Evolutionary conservation across 1,140 invertebrate species (phyloP).

Genomic region (Laupala kohalensis): DNA sequence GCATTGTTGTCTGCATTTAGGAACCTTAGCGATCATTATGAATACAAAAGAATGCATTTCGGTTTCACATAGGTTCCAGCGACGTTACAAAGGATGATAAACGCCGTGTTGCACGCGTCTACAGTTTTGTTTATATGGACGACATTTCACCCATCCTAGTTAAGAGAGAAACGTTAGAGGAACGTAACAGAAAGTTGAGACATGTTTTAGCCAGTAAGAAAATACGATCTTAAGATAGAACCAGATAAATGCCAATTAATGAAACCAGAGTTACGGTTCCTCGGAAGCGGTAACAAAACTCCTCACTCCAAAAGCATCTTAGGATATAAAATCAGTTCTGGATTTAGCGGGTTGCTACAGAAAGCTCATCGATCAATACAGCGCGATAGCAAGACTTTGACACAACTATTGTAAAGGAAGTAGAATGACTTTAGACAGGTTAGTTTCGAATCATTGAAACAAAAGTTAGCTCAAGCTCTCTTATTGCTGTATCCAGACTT

Average conservation of each 20-base stretch:
- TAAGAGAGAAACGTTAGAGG: constrained; percentile 13
- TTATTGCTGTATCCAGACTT: constrained; percentile 12
- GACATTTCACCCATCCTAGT: constrained; percentile 21
- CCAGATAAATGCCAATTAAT: constrained; percentile 24
- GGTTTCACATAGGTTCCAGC: constrained; percentile 26
- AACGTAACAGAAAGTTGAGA: constrained; percentile 19
- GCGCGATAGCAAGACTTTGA: not conserved
- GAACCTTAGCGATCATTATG: constrained; percentile 22
- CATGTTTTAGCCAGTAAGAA: constrained; percentile 15
- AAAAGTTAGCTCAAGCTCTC: no score
- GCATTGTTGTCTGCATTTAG: constrained; percentile 32
- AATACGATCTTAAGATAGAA: constrained; percentile 17
- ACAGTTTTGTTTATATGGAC: constrained; percentile 19
- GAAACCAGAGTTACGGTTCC: constrained; percentile 17
- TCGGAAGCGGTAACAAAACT: constrained; percentile 18
- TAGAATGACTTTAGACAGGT: not conserved
- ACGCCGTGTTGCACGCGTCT: constrained; percentile 16
- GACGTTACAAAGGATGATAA: constrained; percentile 22
- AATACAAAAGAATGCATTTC: constrained; percentile 25
- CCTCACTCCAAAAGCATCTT: constrained; percentile 17
- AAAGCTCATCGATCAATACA: constrained; percentile 3
- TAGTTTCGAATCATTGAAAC: constrained; percentile 7
- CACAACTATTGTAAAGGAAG: constrained; percentile 6
- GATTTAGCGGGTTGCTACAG: constrained; percentile 19
- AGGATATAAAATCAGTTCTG: constrained; percentile 19